These are phyloP conservation scores for Cyrtonyx montezumae DNA, from an alignment of 2,113 vertebrate genomes.

Conservation along the genomic window DNA sequence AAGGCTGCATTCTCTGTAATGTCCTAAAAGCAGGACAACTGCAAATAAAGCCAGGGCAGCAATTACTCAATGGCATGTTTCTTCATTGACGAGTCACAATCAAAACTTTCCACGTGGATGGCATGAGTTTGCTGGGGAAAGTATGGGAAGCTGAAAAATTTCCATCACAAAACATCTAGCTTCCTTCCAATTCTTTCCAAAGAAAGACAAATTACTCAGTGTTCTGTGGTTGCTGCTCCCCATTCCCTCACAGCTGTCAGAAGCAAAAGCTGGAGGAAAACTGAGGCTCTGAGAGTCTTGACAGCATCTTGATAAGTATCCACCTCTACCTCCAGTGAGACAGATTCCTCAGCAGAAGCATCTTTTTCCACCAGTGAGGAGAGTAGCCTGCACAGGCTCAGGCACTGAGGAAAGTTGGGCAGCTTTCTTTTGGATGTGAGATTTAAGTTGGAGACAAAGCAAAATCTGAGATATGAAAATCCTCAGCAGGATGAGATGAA, in stretches of 20 bases:
- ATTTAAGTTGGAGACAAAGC: background rate
- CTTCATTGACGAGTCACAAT: background rate
- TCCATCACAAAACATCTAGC: background rate
- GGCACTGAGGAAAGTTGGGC: background rate
- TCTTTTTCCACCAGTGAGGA: background rate
- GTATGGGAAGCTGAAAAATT: background rate
- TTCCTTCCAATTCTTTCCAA: background rate
- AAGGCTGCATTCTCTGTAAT: background rate
- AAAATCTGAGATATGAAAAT: background rate
- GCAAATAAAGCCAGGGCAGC: background rate
- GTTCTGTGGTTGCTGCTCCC: background rate
- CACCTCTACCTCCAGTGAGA: background rate
- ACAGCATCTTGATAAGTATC: background rate
- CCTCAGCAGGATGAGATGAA: background rate
- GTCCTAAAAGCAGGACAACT: background rate
- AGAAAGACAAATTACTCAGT: background rate
- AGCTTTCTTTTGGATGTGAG: background rate
- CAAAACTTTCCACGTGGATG: background rate
- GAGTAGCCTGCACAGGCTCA: background rate
- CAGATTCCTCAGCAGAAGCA: background rate
- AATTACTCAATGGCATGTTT: conserved; percentile 17
- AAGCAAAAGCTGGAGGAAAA: background rate
- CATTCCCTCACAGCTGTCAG: background rate
- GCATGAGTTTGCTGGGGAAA: background rate
- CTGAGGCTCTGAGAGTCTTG: background rate